Base-by-base conservation (phyloP, 2,888 invertebrate genomes). In the Epinotia demarniana region DNA sequence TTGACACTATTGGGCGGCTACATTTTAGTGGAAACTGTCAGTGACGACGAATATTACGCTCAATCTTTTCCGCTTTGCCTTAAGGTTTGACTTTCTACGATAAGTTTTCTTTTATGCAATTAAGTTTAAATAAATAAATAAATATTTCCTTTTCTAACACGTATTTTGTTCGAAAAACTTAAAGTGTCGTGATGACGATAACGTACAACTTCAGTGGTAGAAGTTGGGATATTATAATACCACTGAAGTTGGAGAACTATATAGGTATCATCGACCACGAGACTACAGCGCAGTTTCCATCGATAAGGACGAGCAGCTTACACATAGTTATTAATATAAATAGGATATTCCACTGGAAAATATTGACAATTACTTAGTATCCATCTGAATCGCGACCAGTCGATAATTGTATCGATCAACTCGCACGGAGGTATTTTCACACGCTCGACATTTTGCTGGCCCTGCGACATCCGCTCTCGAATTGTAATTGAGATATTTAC, bases 401-500 rank as follows among this genome's bases (percentile, higher is more conserved):
- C 67, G 75, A 72, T 75, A 75, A 75, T 71, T 75, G 9, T 27
- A 61, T 72, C 67, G 46, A 33, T 62, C 72, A 75, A 75, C 74
- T 74, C 55, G 55, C 62, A 57, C 53, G 70, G 75, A 66, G 64
- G 75, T 60, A 64, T 75, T 64, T 75, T 75, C 75, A 75, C 75
- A 75, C 75, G 70, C 39, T 58, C 64, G 75, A 64, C 66, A 60
- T 75, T 72, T 75, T 66, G 75, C 64, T 39, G 58, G 58, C 63
- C 60, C 64, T 75, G 75, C 64, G 70, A 75, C 64, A 75, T 75
- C 75, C 75, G 75, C 60, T 75, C 73, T 61, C 64, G 18, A 55
- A 75, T 43, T 23, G 69, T 69, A 66, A 75, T 75, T 60, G 64
- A 70, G 39, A 66, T 18, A 66, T 71, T 75, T 83, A 84, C 83